A percentile compares a stretch with the other conserved stretches of the same genome.
These are phyloP conservation scores for Noctua comes DNA, from an alignment of 2,888 invertebrate species.

Conservation along the genomic window DNA sequence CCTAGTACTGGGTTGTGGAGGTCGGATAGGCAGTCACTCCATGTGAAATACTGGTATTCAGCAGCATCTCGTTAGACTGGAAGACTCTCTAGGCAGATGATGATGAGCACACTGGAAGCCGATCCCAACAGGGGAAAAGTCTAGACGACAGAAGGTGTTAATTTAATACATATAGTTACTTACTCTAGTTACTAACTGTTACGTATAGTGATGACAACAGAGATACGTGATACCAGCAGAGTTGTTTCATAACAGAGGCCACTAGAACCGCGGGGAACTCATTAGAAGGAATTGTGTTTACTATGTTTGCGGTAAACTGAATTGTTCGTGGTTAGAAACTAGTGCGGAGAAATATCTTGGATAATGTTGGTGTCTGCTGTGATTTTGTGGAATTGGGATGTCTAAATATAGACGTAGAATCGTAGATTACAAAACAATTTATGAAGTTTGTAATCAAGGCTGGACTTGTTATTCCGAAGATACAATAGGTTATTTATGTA, in stretches of 20 bases:
- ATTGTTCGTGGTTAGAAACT: conserved; percentile 22
- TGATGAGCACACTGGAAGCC: background rate
- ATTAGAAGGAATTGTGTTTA: conserved; percentile 50
- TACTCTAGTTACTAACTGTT: conserved; percentile 46
- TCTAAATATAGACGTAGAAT: background rate
- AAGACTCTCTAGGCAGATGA: background rate
- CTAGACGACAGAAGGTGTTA: background rate
- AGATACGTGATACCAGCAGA: conserved; percentile 56
- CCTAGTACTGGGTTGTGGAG: background rate
- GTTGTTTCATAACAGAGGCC: conserved; percentile 61
- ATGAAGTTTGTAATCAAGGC: background rate
- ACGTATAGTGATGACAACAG: conserved; percentile 61
- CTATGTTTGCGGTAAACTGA: conserved; percentile 44
- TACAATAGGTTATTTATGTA: background rate
- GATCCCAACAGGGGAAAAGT: background rate
- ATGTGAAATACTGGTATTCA: too few relatives aligned
- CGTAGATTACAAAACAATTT: background rate
- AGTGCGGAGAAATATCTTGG: conserved; percentile 22
- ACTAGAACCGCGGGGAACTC: conserved; percentile 42
- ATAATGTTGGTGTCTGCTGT: conserved; percentile 5
- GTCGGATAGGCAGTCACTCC: background rate
- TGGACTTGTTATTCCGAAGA: background rate
- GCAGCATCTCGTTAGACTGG: too few relatives aligned
- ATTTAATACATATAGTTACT: conserved; percentile 21
- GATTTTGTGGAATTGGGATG: background rate